Percentiles rank a stretch among this genome's conserved stretches.
These are phyloP conservation scores for Romanogobio albipinnatus DNA, from an alignment of 2,113 vertebrate species.

Conservation along the genomic window DNA sequence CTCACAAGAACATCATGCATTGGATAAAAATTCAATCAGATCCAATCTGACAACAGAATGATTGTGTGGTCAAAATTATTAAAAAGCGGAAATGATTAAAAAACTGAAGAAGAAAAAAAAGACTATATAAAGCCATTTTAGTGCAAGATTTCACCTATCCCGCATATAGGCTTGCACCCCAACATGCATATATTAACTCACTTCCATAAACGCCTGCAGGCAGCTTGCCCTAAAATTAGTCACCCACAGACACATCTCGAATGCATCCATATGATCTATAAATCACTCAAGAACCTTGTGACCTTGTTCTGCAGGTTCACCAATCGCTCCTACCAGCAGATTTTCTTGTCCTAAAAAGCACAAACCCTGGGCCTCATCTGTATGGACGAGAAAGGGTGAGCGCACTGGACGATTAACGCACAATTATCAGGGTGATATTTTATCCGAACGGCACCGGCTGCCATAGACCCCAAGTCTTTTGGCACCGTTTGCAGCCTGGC, in stretches of 20 bases:
- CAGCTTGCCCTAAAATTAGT: constrained; percentile 37
- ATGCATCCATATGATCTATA: constrained; percentile 45
- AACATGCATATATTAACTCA: constrained; percentile 36
- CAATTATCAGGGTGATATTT: constrained; percentile 74
- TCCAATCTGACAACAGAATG: background rate
- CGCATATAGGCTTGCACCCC: constrained; percentile 31
- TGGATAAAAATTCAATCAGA: no score
- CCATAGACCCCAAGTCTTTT: constrained; percentile 69
- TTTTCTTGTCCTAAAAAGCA: constrained; percentile 35
- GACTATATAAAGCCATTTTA: background rate
- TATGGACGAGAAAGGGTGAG: constrained; percentile 65
- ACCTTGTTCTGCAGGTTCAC: constrained; percentile 17
- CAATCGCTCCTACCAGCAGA: background rate
- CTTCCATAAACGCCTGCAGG: constrained; percentile 16
- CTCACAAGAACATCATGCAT: background rate
- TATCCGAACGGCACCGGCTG: constrained; percentile 65
- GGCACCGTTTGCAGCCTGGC: constrained; percentile 64
- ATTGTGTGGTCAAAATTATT: background rate
- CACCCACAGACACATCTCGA: constrained; percentile 34
- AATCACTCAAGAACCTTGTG: constrained; percentile 42
- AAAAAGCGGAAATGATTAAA: no score
- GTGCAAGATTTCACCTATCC: background rate
- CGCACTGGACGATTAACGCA: constrained; percentile 71
- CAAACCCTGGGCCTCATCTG: constrained; percentile 58
- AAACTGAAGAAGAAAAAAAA: background rate